Evolutionary conservation across 2,113 vertebrate genomes (phyloP).

Genomic region (Sminthopsis crassicaudata): DNA sequence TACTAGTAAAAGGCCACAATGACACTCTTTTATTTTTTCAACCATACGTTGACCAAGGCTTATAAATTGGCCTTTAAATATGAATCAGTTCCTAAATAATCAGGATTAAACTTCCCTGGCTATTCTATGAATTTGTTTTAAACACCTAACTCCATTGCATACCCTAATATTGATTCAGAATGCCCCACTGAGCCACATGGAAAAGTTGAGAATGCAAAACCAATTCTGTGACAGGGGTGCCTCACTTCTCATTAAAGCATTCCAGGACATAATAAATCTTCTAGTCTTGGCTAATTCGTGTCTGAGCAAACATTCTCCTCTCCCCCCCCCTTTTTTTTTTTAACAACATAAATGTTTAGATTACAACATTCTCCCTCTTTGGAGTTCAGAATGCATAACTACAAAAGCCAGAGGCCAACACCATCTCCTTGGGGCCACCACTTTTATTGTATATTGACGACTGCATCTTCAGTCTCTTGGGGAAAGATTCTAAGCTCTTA

Average conservation of each 20-base stretch:
- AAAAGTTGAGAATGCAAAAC: neutral
- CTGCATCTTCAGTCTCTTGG: conserved; percentile 25
- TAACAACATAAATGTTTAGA: conserved; percentile 85
- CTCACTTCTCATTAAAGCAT: conserved; percentile 82
- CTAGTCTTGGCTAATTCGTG: conserved; percentile 80
- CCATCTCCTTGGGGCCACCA: conserved; percentile 54
- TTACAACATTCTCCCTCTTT: conserved; percentile 77
- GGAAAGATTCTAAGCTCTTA: conserved; percentile 47
- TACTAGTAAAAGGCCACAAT: neutral
- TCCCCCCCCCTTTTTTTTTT: conserved; percentile 66
- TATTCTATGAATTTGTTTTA: neutral
- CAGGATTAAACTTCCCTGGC: neutral
- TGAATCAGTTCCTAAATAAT: neutral
- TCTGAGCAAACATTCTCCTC: conserved; percentile 81
- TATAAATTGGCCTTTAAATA: neutral
- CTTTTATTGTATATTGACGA: conserved; percentile 66
- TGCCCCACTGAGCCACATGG: neutral
- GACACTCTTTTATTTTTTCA: neutral
- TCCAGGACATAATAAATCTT: conserved; percentile 81
- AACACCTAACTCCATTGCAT: neutral
- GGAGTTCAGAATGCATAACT: conserved; percentile 75
- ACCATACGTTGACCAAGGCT: neutral
- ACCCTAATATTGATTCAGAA: neutral
- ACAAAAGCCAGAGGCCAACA: conserved; percentile 63
- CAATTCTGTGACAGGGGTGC: conserved; percentile 58